Percentiles rank a stretch among this genome's conserved stretches.
phyloP scores from a whole-genome alignment of 2,888 invertebrate genomes.

The Ferrisia virgata region DNA sequence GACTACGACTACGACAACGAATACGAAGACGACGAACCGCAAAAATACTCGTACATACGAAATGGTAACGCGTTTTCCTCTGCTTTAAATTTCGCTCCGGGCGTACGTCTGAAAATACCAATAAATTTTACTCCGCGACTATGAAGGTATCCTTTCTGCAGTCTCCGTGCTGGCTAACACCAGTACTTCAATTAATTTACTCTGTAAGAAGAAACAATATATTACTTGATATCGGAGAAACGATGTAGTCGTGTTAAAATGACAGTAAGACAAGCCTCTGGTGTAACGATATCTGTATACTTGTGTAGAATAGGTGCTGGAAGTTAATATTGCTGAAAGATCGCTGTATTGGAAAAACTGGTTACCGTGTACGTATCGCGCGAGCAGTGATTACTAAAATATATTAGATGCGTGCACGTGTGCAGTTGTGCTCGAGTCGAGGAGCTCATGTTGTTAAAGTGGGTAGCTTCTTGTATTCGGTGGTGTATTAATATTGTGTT shows the following conservation, averaged over 20 bases:
- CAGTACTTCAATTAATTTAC: slow-evolving; percentile 45
- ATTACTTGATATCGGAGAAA: slow-evolving; percentile 45
- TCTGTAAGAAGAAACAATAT: slow-evolving; percentile 45
- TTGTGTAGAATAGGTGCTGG: slow-evolving; percentile 40
- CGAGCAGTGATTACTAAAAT: slow-evolving; percentile 38
- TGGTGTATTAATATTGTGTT: too few relatives aligned
- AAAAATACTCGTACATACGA: background rate
- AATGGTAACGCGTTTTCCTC: slow-evolving; percentile 1
- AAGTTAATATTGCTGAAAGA: slow-evolving; percentile 38
- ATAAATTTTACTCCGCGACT: slow-evolving; percentile 39
- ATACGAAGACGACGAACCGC: background rate
- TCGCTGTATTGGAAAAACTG: slow-evolving; percentile 44
- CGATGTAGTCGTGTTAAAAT: slow-evolving; percentile 46
- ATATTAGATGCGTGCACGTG: background rate
- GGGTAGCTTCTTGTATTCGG: too few relatives aligned
- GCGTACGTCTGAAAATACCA: slow-evolving; percentile 38
- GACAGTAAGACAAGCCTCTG: slow-evolving; percentile 45
- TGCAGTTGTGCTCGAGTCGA: too few relatives aligned
- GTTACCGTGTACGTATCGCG: slow-evolving; percentile 35
- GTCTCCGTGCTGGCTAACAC: slow-evolving; percentile 33
- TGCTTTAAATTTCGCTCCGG: background rate
- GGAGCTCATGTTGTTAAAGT: too few relatives aligned
- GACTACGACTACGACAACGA: too few relatives aligned
- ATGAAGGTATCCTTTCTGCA: background rate
- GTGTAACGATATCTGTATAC: slow-evolving; percentile 44